Evolutionary conservation across 2,113 vertebrate genomes (phyloP).

Genomic region (Salvelinus fontinalis): DNA sequence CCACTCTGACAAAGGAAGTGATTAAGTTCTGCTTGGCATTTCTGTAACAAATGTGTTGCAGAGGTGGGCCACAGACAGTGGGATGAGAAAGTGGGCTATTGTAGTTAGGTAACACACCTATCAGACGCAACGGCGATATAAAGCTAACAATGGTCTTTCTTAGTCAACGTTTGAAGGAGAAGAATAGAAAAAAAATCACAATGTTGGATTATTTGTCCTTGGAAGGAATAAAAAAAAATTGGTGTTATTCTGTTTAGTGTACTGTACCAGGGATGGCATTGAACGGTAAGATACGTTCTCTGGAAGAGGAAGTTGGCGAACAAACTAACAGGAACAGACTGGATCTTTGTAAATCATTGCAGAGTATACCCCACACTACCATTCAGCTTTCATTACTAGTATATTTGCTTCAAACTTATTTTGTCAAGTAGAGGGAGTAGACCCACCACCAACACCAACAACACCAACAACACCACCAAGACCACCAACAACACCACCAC

Average conservation of each 20-base stretch:
- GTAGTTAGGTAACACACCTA: conserved; percentile 46
- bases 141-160: conserved; percentile 15
- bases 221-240: background rate
- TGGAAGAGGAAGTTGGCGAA: too few species aligned
- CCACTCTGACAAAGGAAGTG: conserved; percentile 68
- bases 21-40: conserved; percentile 67
- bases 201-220: conserved; percentile 42
- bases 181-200: conserved; percentile 26
- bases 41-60: conserved; percentile 48
- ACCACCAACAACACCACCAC: too few species aligned
- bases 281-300: too few species aligned
- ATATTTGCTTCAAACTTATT: too few species aligned
- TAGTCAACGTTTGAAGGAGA: conserved; percentile 11
- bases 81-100: conserved; percentile 48
- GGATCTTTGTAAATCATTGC: too few species aligned
- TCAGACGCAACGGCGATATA: conserved; percentile 45
- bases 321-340: too few species aligned
- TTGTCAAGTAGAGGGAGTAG: conserved; percentile 27
- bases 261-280: too few species aligned
- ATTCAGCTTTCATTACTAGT: too few species aligned
- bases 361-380: too few species aligned
- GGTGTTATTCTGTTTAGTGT: too few species aligned
- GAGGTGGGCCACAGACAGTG: conserved; percentile 51
- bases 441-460: too few species aligned
- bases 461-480: too few species aligned